These are phyloP conservation scores for Rhinoderma darwinii DNA, from an alignment of 2,113 vertebrate species.

Conservation along the genomic window DNA sequence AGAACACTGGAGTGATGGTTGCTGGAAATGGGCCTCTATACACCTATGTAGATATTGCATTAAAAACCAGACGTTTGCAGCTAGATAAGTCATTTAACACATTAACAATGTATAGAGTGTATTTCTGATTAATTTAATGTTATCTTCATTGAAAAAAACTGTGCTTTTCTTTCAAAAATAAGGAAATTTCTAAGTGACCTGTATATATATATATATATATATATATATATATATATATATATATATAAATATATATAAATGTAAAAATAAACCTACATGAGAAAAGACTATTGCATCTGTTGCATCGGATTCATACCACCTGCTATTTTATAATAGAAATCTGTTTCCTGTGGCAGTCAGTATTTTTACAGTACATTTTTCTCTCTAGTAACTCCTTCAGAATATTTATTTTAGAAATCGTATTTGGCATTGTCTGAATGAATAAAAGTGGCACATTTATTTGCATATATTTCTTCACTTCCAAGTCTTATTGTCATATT, in stretches of 20 bases:
- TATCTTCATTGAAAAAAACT: too few relatives aligned
- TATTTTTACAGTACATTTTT: not conserved
- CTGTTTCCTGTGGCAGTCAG: not conserved
- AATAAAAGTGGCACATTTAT: not conserved
- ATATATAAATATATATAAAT: not conserved
- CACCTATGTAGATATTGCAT: too few relatives aligned
- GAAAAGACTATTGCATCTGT: not conserved
- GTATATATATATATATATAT: not conserved
- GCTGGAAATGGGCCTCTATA: too few relatives aligned
- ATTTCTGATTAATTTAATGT: too few relatives aligned
- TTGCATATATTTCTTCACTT: conserved; percentile 21
- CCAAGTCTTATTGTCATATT: conserved; percentile 16
- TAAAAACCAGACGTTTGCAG: too few relatives aligned
- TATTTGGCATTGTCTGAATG: not conserved
- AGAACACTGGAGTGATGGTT: too few relatives aligned
- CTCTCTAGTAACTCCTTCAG: not conserved
- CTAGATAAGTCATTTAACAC: too few relatives aligned
- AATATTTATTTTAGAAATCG: not conserved
- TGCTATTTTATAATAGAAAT: conserved; percentile 3
- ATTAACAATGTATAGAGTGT: too few relatives aligned
- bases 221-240: not conserved
- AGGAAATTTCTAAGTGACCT: too few relatives aligned
- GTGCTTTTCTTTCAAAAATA: too few relatives aligned
- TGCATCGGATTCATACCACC: not conserved
- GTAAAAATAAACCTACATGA: not conserved